Evolutionary conservation across 2,888 invertebrate genomes (phyloP).

Genomic region (Acrocera orbiculus): DNA sequence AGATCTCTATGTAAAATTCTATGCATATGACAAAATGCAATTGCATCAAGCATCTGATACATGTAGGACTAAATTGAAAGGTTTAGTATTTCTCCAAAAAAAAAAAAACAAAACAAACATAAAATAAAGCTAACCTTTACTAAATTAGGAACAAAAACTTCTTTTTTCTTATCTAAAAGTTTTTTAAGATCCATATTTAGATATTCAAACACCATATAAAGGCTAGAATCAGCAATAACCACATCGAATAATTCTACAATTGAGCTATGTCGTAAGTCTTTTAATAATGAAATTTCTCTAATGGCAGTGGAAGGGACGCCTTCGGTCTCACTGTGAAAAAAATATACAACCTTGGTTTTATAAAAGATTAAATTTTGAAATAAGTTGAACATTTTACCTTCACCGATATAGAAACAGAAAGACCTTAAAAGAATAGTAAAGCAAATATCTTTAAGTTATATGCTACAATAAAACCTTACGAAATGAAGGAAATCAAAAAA

Average conservation of each 20-base stretch:
- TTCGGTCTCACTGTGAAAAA: conserved; percentile 62
- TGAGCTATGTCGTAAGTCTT: conserved; percentile 75
- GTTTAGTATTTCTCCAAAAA: too few species aligned
- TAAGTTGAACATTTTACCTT: too few species aligned
- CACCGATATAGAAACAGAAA: too few species aligned
- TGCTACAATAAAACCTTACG: too few species aligned
- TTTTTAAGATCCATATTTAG: conserved; percentile 85
- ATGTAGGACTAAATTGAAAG: conserved; percentile 49
- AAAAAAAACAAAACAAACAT: conserved; percentile 4
- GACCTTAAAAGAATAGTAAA: too few species aligned
- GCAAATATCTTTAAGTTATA: too few species aligned
- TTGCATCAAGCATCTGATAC: conserved; percentile 71
- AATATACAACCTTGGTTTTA: too few species aligned
- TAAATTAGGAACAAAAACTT: conserved; percentile 41
- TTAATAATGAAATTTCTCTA: conserved; percentile 84
- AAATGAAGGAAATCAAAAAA: too few species aligned
- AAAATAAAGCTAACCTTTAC: conserved; percentile 39
- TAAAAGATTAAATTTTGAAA: too few species aligned
- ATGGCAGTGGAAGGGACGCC: conserved; percentile 96
- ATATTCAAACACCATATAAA: conserved; percentile 90
- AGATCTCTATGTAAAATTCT: conserved; percentile 83
- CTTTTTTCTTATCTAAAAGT: conserved; percentile 55
- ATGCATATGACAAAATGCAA: conserved; percentile 79
- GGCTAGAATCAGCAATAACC: conserved; percentile 63
- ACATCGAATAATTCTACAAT: conserved; percentile 84